Percentiles rank a stretch among this genome's conserved stretches.
These are phyloP conservation scores for Palaemon carinicauda DNA, from an alignment of 1,140 invertebrate genomes.

Conservation along the genomic window DNA sequence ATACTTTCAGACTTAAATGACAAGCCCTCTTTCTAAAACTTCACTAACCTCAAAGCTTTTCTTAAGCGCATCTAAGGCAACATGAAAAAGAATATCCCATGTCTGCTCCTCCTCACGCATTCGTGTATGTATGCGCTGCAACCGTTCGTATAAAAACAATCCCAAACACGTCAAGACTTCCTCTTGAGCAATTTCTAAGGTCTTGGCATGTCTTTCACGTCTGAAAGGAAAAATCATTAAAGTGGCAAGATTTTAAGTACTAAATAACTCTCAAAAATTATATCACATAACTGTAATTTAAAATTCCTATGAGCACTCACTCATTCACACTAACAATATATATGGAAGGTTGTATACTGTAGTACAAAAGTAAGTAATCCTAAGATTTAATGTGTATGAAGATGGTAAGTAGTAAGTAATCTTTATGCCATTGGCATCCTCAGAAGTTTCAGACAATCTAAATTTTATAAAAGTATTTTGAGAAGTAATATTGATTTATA, in stretches of 20 bases:
- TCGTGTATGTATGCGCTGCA: conserved; percentile 84
- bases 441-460: no score
- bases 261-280: not conserved
- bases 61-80: conserved; percentile 84
- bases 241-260: not conserved
- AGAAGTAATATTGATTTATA: no score
- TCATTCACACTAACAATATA: no score
- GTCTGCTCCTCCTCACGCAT: conserved; percentile 89
- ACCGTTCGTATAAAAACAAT: conserved; percentile 87
- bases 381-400: no score
- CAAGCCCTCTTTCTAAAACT: not conserved
- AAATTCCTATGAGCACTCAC: no score
- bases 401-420: no score
- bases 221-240: conserved; percentile 68
- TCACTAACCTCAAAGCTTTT: conserved; percentile 78
- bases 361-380: no score
- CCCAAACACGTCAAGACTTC: conserved; percentile 93
- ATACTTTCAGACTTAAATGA: not conserved
- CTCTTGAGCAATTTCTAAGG: conserved; percentile 92
- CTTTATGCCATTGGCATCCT: no score
- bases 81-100: conserved; percentile 87
- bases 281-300: no score
- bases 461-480: no score
- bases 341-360: no score
- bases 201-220: conserved; percentile 91